Conservation (phyloP, 1,140 invertebrate species). For the Polypedilum pembai region DNA sequence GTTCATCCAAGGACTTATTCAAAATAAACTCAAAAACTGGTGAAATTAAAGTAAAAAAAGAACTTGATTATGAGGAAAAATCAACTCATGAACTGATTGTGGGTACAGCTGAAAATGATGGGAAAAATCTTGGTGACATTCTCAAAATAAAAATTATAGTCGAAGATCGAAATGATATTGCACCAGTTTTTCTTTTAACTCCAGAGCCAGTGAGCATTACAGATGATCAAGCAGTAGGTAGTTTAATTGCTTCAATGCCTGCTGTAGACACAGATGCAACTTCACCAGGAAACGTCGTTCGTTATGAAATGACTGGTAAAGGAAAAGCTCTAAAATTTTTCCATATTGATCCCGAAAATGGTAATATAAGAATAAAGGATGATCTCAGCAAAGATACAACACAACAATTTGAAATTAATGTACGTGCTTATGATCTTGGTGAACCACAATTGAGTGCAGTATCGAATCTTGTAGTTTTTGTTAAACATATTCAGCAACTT, state of each 20-base stretch:
- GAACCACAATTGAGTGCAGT: conserved; percentile 68
- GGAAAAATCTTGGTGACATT: conserved; percentile 57
- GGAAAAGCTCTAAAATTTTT: conserved; percentile 69
- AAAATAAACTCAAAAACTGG: conserved; percentile 68
- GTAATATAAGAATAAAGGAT: conserved; percentile 62
- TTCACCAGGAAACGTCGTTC: conserved; percentile 63
- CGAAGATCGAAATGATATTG: conserved; percentile 69
- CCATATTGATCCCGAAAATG: conserved; percentile 71
- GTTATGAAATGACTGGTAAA: conserved; percentile 68
- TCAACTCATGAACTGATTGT: conserved; percentile 61
- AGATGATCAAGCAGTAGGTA: conserved; percentile 66
- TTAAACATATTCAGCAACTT: conserved; percentile 59
- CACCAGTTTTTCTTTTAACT: conserved; percentile 69
- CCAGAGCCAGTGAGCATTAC: conserved; percentile 67
- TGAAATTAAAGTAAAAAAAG: conserved; percentile 58
- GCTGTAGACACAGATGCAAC: conserved; percentile 71
- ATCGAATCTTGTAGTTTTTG: conserved; percentile 64
- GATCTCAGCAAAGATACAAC: conserved; percentile 70
- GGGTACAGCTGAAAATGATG: conserved; percentile 66
- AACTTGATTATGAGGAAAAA: conserved; percentile 66
- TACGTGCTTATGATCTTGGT: conserved; percentile 73
- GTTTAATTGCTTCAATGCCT: conserved; percentile 59
- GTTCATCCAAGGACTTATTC: conserved; percentile 64
- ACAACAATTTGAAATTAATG: conserved; percentile 71
- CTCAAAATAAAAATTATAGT: conserved; percentile 66